A percentile compares a stretch with the other conserved stretches of the same genome.
Evolutionary conservation across 2,113 vertebrate genomes (phyloP).

Genomic region (Oryzias javanicus): DNA sequence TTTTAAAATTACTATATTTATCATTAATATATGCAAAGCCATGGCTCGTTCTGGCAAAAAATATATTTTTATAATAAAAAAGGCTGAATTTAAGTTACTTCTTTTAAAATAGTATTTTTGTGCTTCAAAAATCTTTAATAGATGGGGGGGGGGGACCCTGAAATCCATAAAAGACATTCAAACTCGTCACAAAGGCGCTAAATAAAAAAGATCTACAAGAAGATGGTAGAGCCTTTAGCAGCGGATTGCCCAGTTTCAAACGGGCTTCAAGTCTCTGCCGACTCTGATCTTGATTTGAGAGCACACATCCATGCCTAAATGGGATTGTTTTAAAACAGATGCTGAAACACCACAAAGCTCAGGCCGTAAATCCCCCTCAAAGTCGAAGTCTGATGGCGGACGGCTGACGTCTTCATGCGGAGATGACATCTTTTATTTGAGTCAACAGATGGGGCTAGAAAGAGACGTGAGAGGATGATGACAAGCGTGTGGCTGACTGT

Average conservation of each 20-base stretch:
- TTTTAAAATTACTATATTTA: too few species aligned
- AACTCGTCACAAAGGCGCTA: not conserved
- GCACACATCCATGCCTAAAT: not conserved
- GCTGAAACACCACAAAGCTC: too few species aligned
- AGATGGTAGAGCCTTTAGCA: constrained; percentile 14
- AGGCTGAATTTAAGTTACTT: too few species aligned
- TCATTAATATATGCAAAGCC: too few species aligned
- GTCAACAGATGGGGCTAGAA: constrained; percentile 31
- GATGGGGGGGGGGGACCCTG: too few species aligned
- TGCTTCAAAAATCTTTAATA: too few species aligned
- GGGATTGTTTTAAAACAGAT: not conserved
- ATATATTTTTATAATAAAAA: too few species aligned
- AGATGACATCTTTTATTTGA: constrained; percentile 52
- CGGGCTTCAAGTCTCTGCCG: constrained; percentile 1
- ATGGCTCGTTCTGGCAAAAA: too few species aligned
- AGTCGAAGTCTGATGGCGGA: constrained; percentile 3
- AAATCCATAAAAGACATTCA: not conserved
- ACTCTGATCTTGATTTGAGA: constrained; percentile 1
- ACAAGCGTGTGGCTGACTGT: constrained; percentile 47
- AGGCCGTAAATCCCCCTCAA: not conserved
- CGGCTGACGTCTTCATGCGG: constrained; percentile 1
- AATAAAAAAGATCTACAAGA: constrained; percentile 1
- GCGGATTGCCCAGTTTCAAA: constrained; percentile 13
- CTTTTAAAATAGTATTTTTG: too few species aligned
- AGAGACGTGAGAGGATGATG: constrained; percentile 38